Evolutionary conservation across 37 sponge, comb jelly and placozoan genomes (phyloP).

Genomic region (Dysidea cf. avara): DNA sequence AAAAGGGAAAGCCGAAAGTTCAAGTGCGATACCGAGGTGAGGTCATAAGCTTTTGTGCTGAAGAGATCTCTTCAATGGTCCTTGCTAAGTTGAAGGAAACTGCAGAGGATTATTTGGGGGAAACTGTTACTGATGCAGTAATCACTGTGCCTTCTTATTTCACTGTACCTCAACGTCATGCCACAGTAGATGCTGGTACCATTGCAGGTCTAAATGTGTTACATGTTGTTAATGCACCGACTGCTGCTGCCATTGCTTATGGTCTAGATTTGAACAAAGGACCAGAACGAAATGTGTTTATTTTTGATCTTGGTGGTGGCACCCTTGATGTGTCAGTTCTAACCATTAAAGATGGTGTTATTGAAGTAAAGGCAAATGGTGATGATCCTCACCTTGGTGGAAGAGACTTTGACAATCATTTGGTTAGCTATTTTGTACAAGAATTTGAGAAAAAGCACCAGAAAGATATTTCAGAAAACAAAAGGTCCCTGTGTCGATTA

Average conservation of each 20-base stretch:
- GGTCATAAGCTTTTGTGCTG: no score
- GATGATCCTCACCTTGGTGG: constrained; percentile 57
- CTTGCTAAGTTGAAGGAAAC: neutral
- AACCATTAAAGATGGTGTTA: constrained; percentile 50
- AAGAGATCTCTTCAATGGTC: no score
- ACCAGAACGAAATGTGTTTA: constrained; percentile 35
- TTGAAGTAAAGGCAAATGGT: constrained; percentile 54
- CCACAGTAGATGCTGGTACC: constrained; percentile 59
- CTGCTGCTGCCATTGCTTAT: constrained; percentile 60
- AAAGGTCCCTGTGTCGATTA: constrained; percentile 36
- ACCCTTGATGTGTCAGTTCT: constrained; percentile 50
- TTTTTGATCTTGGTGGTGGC: constrained; percentile 58
- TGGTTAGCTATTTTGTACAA: constrained; percentile 30
- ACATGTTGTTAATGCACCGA: constrained; percentile 50
- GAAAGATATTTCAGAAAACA: constrained; percentile 41
- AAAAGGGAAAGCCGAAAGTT: no score
- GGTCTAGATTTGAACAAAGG: constrained; percentile 43
- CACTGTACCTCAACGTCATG: constrained; percentile 60
- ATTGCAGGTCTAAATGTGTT: constrained; percentile 57
- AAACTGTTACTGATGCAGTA: constrained; percentile 34
- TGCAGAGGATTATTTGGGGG: neutral
- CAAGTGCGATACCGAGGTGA: no score
- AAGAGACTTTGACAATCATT: constrained; percentile 51
- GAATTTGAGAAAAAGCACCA: constrained; percentile 44
- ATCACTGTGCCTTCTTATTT: constrained; percentile 62